A percentile compares a stretch with the other conserved stretches of the same genome.
Conservation (phyloP, 2,888 invertebrate species). For the Agrypnus murinus region DNA sequence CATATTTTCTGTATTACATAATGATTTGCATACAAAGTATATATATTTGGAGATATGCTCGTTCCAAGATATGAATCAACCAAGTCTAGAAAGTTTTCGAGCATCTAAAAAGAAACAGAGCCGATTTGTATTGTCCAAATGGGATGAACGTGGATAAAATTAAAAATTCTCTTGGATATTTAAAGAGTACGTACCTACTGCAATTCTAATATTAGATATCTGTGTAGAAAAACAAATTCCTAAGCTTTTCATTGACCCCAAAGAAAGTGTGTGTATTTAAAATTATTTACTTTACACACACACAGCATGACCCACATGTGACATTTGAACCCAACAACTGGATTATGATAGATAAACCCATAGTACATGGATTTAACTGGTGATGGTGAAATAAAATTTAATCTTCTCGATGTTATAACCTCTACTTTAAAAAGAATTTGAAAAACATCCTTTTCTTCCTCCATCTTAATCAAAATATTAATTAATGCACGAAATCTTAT, state of each 20-base stretch:
- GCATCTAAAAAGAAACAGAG: no score
- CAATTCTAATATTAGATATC: slow-evolving; percentile 31
- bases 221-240: slow-evolving; percentile 38
- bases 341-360: no score
- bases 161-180: slow-evolving; percentile 26
- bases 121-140: no score
- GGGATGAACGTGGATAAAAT: slow-evolving; percentile 20
- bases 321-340: slow-evolving; percentile 4
- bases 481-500: slow-evolving; percentile 10
- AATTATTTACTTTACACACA: slow-evolving; percentile 15
- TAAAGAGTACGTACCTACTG: slow-evolving; percentile 13
- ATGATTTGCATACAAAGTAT: no score
- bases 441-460: neutral
- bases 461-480: slow-evolving; percentile 29
- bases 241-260: slow-evolving; percentile 34
- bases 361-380: neutral
- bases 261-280: slow-evolving; percentile 4
- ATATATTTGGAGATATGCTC: no score
- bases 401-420: slow-evolving; percentile 7
- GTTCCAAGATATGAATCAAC: no score
- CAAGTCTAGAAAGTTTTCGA: no score
- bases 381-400: neutral
- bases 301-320: slow-evolving; percentile 23
- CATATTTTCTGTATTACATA: no score
- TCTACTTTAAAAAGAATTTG: neutral